Evolutionary conservation across 2,113 vertebrate genomes (phyloP).

Genomic region (Camelus dromedarius): DNA sequence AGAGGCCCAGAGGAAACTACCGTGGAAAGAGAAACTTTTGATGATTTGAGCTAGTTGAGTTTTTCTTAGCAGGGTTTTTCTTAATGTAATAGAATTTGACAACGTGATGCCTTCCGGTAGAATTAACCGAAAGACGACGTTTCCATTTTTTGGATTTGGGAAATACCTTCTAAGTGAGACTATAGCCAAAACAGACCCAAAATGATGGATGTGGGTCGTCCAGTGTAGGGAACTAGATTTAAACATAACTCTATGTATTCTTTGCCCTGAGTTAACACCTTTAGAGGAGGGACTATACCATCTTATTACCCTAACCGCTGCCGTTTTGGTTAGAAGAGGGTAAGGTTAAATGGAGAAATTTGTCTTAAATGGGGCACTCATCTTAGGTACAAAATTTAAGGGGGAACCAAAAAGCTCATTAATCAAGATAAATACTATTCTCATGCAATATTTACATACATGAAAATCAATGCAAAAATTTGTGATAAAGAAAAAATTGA

Average conservation of each 20-base stretch:
- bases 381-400: neutral
- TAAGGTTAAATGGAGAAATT: neutral
- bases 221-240: neutral
- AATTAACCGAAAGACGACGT: slow-evolving; percentile 41
- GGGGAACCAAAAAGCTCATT: neutral
- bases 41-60: neutral
- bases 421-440: neutral
- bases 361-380: neutral
- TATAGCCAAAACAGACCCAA: neutral
- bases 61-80: neutral
- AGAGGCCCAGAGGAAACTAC: slow-evolving; percentile 88
- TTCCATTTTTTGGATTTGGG: neutral
- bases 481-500: neutral
- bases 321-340: neutral
- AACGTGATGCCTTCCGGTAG: neutral
- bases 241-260: neutral
- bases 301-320: neutral
- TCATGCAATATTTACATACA: slow-evolving; percentile 6
- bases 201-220: neutral
- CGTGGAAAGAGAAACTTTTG: slow-evolving; percentile 87
- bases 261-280: neutral
- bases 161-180: slow-evolving; percentile 21
- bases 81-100: slow-evolving; percentile 52
- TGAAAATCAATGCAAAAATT: slow-evolving; percentile 74
- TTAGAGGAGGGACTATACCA: neutral